Evolutionary conservation across 2,888 invertebrate genomes (phyloP), one percentile per base, ranked within the genome.

Genomic region (Vanessa cardui): DNA sequence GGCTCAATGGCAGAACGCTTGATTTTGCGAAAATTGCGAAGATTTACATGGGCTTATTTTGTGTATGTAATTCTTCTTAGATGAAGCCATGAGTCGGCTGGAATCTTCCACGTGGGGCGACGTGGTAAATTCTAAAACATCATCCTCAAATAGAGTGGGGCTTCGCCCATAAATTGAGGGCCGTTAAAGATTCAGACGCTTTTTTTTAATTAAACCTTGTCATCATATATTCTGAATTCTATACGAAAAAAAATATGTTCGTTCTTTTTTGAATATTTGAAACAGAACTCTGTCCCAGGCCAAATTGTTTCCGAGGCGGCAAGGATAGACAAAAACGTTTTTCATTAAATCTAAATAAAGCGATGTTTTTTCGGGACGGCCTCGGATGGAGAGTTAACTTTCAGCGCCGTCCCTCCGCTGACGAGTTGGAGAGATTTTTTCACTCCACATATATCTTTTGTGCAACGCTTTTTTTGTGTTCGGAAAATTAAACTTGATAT

Each of bases 261-360:
- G 15, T 50, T 12, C 1, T 31, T 6, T 54, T 54, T 54, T 7
- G 21, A 15, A 26, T 16, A 31, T 54, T 54, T 50, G 3, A 50
- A 50, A 54, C 26, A 31, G 52, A 58, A 47, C 50, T 15, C 18
- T 62, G 47, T 45, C 56, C 2, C 58, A 15, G 21, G 44, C 49
- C 31, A 44, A 49, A 66, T 66, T 62, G 62, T 58, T 50, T 62
- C 58, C 66, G 62, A 62, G 39, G 44, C 50, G 44, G 54, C 54
- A 63, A 59, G 63, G 54, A 63, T 63, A 60, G 59, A 59, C 58
- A 58, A 68, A 66, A 64, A 54, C 47, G 59, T 59, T 59, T 59
- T 63, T 68, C 63, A 64, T 64, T 64, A 59, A 68, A 68, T 64
- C 68, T 47, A 54, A 60, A 64, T 68, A 64, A 54, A 56, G 18